phyloP scores from a whole-genome alignment of 2,113 vertebrate species.

The Falco punctatus region DNA sequence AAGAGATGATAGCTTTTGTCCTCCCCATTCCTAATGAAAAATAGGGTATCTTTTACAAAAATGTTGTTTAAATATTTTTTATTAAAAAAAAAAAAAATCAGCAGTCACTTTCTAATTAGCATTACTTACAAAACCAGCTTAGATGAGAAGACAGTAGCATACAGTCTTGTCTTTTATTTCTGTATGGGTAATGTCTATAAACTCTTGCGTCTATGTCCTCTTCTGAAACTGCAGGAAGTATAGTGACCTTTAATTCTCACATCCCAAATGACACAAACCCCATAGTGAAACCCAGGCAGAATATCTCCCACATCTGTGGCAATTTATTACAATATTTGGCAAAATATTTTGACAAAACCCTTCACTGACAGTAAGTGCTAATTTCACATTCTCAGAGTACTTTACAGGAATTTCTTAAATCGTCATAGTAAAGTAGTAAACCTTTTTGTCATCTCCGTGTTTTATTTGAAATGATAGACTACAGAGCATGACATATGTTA shows the following conservation, averaged over 20 bases:
- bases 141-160: background rate
- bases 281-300: background rate
- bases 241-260: background rate
- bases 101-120: background rate
- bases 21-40: background rate
- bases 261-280: background rate
- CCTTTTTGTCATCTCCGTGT: background rate
- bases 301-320: background rate
- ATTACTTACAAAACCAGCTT: background rate
- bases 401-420: background rate
- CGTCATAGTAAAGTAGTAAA: background rate
- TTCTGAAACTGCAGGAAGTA: background rate
- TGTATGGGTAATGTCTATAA: background rate
- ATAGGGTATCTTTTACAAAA: rapidly evolving
- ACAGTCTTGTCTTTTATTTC: background rate
- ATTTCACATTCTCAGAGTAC: background rate
- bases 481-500: background rate
- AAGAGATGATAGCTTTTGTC: background rate
- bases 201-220: background rate
- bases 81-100: background rate
- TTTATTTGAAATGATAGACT: background rate
- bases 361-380: background rate
- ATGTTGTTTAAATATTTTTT: background rate
- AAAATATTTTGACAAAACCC: background rate
- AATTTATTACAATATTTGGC: background rate